Conservation (phyloP, 2,888 invertebrate species). For the Drosophila pseudotalamancana region DNA sequence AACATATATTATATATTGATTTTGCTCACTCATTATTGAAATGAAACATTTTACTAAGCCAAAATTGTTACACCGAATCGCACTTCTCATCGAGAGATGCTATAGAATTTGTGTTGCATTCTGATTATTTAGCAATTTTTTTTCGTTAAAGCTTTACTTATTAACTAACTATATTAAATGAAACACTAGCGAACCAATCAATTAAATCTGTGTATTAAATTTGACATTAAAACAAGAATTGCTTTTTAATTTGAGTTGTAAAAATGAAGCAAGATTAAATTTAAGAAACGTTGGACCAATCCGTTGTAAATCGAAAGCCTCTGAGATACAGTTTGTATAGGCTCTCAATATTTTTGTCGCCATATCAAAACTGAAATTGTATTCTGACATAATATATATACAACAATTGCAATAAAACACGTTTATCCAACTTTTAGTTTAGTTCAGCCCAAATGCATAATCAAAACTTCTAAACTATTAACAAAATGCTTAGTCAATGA, state of each 20-base stretch:
- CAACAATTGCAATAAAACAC: conserved; percentile 31
- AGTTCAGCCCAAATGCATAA: conserved; percentile 55
- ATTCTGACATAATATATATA: conserved; percentile 48
- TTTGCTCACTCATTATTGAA: conserved; percentile 42
- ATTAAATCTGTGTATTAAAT: conserved; percentile 43
- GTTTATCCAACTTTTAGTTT: conserved; percentile 52
- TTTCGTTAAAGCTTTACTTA: conserved; percentile 32
- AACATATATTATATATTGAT: conserved; percentile 18
- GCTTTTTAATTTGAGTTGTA: conserved; percentile 39
- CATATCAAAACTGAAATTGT: conserved; percentile 73
- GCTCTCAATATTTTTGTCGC: conserved; percentile 67
- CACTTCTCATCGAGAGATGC: conserved; percentile 56
- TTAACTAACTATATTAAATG: conserved; percentile 21
- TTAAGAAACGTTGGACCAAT: conserved; percentile 61
- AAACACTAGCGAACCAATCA: conserved; percentile 27
- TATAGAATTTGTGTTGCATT: conserved; percentile 59
- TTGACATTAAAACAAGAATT: conserved; percentile 32
- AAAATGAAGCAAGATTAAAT: conserved; percentile 25
- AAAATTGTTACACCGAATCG: conserved; percentile 53
- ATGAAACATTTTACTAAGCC: conserved; percentile 29
- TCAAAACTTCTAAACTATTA: conserved; percentile 58
- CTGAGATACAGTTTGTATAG: conserved; percentile 32
- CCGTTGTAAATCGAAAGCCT: conserved; percentile 42
- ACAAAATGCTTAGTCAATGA: conserved; percentile 66
- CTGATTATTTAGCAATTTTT: conserved; percentile 39